These are phyloP conservation scores for Hipparchia sbordonii DNA, from an alignment of 2,888 invertebrate genomes.

Conservation along the genomic window DNA sequence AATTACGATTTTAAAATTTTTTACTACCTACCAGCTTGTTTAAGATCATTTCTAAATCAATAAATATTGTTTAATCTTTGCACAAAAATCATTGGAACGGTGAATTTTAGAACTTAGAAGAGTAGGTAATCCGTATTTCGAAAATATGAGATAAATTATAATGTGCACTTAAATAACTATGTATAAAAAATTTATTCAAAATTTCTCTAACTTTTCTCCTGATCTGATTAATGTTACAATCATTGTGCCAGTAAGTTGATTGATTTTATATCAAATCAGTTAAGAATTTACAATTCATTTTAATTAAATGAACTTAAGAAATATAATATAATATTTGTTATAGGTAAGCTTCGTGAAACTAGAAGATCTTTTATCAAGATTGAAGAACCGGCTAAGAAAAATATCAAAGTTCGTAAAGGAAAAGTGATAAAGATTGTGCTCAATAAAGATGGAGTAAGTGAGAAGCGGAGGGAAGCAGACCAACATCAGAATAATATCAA, in stretches of 20 bases:
- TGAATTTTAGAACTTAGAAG: too few species aligned
- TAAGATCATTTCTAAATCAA: too few species aligned
- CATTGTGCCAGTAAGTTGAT: background rate
- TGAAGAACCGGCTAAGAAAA: slow-evolving; percentile 24
- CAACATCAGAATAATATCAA: slow-evolving; percentile 58
- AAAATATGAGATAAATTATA: too few species aligned
- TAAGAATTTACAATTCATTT: background rate
- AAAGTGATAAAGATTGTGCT: slow-evolving; percentile 26
- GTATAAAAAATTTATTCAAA: background rate
- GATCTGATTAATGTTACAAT: background rate
- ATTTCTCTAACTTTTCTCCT: background rate
- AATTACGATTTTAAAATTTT: too few species aligned
- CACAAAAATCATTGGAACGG: too few species aligned
- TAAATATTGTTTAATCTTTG: too few species aligned
- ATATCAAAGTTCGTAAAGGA: slow-evolving; percentile 22
- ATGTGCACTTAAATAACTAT: background rate
- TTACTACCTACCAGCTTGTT: too few species aligned
- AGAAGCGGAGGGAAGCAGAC: slow-evolving; percentile 41
- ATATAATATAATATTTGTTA: slow-evolving; percentile 43
- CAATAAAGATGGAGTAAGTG: slow-evolving; percentile 15
- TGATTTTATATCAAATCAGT: background rate
- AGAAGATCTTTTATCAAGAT: slow-evolving; percentile 24
- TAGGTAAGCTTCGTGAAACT: slow-evolving; percentile 40
- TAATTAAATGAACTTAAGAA: slow-evolving; percentile 12
- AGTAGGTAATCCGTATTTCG: too few species aligned